Base-by-base conservation (phyloP, 2,113 vertebrate species). In the Phoenicopterus ruber region DNA sequence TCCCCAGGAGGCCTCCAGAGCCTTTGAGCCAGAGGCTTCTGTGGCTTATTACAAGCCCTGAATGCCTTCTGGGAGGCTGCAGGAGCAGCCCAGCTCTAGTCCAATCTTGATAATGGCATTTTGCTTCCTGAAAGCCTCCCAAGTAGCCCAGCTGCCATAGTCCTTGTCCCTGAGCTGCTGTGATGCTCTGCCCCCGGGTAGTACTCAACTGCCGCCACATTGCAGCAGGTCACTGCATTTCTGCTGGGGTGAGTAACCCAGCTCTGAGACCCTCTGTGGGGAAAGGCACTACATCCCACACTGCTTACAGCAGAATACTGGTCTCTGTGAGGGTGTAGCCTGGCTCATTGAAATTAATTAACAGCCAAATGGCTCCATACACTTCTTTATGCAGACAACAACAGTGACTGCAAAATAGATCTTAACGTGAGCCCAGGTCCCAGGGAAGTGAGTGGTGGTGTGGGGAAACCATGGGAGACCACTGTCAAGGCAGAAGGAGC, bases 291-390 rank as follows among this genome's bases (percentile, higher is more conserved):
- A 31, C 65, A 3, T 22, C 54, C 77, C 34, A 4, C 1, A 0
- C n/a, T 52, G 72, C 77, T 52, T 13, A 32, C 57, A 22, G 90
- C 54, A 46, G 11, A 46, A 90, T 20, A 91, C 85, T 54, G 71
- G 17, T 2, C 86, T 26, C 93, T 46, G 57, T 25, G 76, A 93
- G 42, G 62, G 38, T 10, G 7, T 55, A 69, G 73, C 42, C n/a
- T 59, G 3, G 3, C 54, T 94, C 72, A n/a, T 83, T 62, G 66
- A 77, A 95, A 95, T 93, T 73, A 94, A 90, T 97, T 61, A 94
- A 86, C 63, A 79, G 10, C 55, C 82, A 85, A 88, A 70, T 8
- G 32, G 74, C 67, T 72, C 84, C 84, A 73, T 28, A 81, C 50
- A 66, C 82, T 62, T 82, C 90, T 95, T 92, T 55, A 81, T 7